Percentiles rank a stretch among this genome's conserved stretches.
Conservation (phyloP, 1,140 invertebrate genomes). For the Dolichoris vasculosae region DNA sequence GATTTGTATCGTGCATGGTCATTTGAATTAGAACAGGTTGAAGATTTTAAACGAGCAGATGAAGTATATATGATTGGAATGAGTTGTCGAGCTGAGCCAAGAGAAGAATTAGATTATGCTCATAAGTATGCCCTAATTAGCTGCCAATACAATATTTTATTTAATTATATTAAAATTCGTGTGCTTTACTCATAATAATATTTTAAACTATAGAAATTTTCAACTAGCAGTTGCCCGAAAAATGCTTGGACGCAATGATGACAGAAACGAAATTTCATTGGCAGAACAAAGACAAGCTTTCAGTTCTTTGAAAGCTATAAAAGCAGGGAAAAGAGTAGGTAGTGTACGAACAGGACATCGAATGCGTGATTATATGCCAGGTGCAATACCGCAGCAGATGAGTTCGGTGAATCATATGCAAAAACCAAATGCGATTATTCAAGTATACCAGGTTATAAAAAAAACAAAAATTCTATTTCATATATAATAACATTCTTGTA, state of each 20-base stretch:
- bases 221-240: conserved; percentile 78
- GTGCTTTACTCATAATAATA: background rate
- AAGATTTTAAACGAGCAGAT: conserved; percentile 84
- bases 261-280: conserved; percentile 76
- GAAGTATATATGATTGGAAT: conserved; percentile 84
- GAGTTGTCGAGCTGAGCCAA: conserved; percentile 81
- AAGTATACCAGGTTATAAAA: conserved; percentile 68
- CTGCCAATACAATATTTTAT: background rate
- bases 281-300: conserved; percentile 82
- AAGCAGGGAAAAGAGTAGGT: conserved; percentile 74
- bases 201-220: conserved; percentile 76
- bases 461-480: too few relatives aligned
- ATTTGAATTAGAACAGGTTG: conserved; percentile 84
- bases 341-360: conserved; percentile 73
- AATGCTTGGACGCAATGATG: conserved; percentile 77
- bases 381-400: conserved; percentile 67
- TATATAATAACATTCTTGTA: too few relatives aligned
- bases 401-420: conserved; percentile 52
- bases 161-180: conserved; percentile 40
- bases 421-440: conserved; percentile 65
- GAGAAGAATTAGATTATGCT: conserved; percentile 82
- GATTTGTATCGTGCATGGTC: conserved; percentile 88
- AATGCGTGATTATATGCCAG: conserved; percentile 67
- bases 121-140: conserved; percentile 75
- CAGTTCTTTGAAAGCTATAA: conserved; percentile 80